Conservation (phyloP, 2,888 invertebrate species). For the Phyto melanocephala region DNA sequence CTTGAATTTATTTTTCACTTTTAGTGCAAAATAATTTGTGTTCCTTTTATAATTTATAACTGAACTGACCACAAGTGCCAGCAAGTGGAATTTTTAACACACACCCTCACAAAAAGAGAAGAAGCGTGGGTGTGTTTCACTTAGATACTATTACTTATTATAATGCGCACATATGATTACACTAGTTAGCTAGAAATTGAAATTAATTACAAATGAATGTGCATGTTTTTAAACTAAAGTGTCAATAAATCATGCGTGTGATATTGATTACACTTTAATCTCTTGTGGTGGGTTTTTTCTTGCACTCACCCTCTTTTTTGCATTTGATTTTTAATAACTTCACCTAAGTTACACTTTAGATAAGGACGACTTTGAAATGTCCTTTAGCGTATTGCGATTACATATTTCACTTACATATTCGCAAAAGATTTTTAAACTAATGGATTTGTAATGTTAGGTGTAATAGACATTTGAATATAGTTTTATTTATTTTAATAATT, state of each 20-base stretch:
- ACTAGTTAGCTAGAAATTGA: too few relatives aligned
- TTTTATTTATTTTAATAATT: too few relatives aligned
- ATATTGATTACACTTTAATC: slow-evolving; percentile 38
- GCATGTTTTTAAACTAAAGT: not conserved
- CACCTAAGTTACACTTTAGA: not conserved
- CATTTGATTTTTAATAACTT: not conserved
- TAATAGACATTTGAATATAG: too few relatives aligned
- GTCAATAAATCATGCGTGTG: slow-evolving; percentile 33
- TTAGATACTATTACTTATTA: not conserved
- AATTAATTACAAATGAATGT: too few relatives aligned
- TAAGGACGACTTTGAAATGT: not conserved
- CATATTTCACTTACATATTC: too few relatives aligned
- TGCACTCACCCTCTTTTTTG: not conserved
- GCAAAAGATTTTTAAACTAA: too few relatives aligned
- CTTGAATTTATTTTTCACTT: slow-evolving; percentile 21
- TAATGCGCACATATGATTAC: too few relatives aligned
- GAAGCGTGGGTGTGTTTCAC: not conserved
- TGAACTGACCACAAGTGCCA: slow-evolving; percentile 1
- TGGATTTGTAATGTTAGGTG: too few relatives aligned
- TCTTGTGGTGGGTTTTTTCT: not conserved
- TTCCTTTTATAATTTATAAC: not conserved
- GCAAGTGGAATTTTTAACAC: slow-evolving; percentile 12
- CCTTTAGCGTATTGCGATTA: not conserved
- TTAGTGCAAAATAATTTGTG: not conserved
- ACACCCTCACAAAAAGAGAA: not conserved